Base-by-base conservation (phyloP, 2,888 invertebrate genomes). In the Orthosia gothica region DNA sequence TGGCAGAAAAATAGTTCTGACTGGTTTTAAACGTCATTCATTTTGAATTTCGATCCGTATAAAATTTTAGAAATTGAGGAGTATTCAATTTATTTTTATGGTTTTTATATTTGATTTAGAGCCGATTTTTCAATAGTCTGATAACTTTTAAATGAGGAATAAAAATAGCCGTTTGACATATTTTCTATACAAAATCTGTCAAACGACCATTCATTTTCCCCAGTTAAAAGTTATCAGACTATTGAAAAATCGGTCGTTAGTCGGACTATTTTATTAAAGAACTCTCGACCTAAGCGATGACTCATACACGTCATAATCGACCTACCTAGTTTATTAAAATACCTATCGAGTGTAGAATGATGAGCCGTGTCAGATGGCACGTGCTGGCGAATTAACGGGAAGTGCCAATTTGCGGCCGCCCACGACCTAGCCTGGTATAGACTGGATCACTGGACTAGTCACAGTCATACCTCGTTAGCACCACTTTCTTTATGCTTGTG, bases 391-490 rank as follows among this genome's bases (percentile, higher is more conserved):
- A 89, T 90, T 87, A 87, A 81, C 88, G 86, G 94, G 91, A 94
- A 90, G 90, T 86, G 84, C 59, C 91, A 92, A 94, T 94, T 94
- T 89, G 90, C 69, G 74, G 52, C 74, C 89, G 91, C 92, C 93
- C 87, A 93, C 94, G 74, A 72, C 54, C 26, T 47, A 66, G 49
- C 62, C 69, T 67, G 72, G 71, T 66, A 77, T 73, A 74, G 84
- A 84, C 74, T 79, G 77, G 72, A 81, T 88, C 76, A 84, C 74
- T 79, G 77, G 72, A 81, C 88, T 78, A 84, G 86, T 81, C 81
- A 82, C 77, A 79, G 87, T 83, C 81, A 82, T 79, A 80, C 67
- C 86, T 85, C 57, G 87, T 84, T 88, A 68, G 84, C 79, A 75
- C 81, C 79, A 86, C 89, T 87, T 84, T 86, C 83, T 86, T 83